Percentiles rank a stretch among this genome's conserved stretches.
These are phyloP conservation scores for Lasaia peninsularis DNA, from an alignment of 1,140 invertebrate genomes.

Conservation along the genomic window DNA sequence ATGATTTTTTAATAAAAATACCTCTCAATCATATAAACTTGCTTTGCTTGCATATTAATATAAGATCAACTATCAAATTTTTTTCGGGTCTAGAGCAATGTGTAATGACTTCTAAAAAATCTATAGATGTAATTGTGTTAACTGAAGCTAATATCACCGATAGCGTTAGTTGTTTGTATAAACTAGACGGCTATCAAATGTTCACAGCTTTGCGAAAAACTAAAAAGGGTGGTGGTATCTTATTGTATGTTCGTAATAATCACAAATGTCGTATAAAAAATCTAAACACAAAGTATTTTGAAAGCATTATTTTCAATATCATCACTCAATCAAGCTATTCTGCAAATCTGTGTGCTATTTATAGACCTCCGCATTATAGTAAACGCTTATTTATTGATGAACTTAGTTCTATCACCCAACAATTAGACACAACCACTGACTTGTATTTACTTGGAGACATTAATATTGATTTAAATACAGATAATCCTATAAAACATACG, in stretches of 20 bases:
- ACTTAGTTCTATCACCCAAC: constrained; percentile 11
- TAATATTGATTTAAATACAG: constrained; percentile 21
- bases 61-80: constrained; percentile 20
- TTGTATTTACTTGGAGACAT: constrained; percentile 16
- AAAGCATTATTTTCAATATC: constrained; percentile 15
- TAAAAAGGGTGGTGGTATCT: constrained; percentile 23
- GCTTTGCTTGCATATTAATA: constrained; percentile 22
- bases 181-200: constrained; percentile 22
- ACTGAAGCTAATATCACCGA: constrained; percentile 20
- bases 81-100: constrained; percentile 19
- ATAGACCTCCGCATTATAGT: constrained; percentile 14
- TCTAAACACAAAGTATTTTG: constrained; percentile 1
- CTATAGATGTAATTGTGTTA: constrained; percentile 19
- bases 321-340: constrained; percentile 4
- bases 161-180: constrained; percentile 14
- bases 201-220: constrained; percentile 17
- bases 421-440: not conserved
- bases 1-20: constrained; percentile 17
- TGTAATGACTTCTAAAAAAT: constrained; percentile 16
- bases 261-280: constrained; percentile 16
- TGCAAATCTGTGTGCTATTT: constrained; percentile 11
- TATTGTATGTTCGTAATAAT: constrained; percentile 21
- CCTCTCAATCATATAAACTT: constrained; percentile 14
- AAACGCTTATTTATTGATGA: constrained; percentile 21
- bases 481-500: constrained; percentile 14